phyloP scores from a whole-genome alignment of 2,797 vertebrate species.

The Crocidura indochinensis region DNA sequence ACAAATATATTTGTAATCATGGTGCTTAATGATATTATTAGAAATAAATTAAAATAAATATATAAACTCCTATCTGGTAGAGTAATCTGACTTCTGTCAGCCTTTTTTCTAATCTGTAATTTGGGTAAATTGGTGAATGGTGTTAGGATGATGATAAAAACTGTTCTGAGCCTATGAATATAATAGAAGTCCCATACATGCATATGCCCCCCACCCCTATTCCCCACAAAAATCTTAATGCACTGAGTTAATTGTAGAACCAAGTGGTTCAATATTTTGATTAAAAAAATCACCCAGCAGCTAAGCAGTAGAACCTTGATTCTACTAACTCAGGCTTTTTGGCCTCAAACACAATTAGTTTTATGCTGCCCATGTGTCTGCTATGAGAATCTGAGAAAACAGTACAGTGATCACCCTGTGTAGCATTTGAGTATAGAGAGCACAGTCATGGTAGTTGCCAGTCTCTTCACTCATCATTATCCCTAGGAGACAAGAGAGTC shows the following conservation, averaged over 20 bases:
- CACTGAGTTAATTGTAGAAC: not conserved
- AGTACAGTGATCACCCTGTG: accelerated
- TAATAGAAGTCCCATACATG: no score
- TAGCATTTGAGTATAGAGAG: no score
- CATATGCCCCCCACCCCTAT: no score
- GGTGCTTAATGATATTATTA: no score
- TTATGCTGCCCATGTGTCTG: not conserved
- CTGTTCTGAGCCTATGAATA: no score
- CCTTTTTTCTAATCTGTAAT: no score
- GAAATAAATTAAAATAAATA: not conserved
- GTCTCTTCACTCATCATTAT: not conserved
- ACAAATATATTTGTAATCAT: no score
- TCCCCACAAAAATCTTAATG: not conserved
- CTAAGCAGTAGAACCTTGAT: not conserved
- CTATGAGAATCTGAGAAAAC: not conserved
- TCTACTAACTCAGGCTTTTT: not conserved
- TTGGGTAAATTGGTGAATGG: no score
- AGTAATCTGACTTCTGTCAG: no score
- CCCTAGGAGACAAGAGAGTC: not conserved
- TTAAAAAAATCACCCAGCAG: not conserved
- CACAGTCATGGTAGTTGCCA: not conserved
- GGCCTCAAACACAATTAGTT: not conserved
- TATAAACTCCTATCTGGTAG: no score
- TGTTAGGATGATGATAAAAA: no score
- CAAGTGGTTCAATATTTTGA: not conserved